phyloP scores from a whole-genome alignment of 2,113 vertebrate genomes.

The Cochlearius cochlearius region DNA sequence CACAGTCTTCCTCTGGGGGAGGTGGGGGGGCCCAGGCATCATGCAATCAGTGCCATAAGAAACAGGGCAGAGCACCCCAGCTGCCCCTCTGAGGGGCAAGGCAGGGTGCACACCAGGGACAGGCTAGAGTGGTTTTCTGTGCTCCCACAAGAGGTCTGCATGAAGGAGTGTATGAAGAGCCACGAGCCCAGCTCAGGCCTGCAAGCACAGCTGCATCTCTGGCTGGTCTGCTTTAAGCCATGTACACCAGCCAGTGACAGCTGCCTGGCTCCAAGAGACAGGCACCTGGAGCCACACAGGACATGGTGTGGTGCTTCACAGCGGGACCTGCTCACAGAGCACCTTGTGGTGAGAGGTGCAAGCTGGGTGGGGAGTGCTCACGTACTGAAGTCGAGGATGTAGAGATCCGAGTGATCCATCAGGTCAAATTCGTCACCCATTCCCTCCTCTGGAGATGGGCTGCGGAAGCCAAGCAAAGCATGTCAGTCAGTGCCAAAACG shows the following conservation, averaged over 20 bases:
- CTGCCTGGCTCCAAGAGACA: background rate
- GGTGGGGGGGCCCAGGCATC: background rate
- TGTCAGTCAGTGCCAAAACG: background rate
- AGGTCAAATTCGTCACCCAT: conserved; percentile 98
- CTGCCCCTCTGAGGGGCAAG: background rate
- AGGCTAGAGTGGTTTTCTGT: background rate
- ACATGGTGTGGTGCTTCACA: background rate
- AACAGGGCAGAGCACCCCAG: background rate
- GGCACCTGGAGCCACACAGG: rapidly evolving
- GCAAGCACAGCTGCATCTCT: background rate
- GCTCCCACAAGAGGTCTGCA: background rate
- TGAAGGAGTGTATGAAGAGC: background rate
- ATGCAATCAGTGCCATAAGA: background rate
- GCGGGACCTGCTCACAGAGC: background rate
- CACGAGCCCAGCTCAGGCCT: background rate
- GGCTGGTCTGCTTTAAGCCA: background rate
- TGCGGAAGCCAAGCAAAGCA: conserved; percentile 58
- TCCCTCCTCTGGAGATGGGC: conserved; percentile 96
- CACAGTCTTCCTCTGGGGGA: background rate
- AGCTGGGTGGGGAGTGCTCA: conserved; percentile 46
- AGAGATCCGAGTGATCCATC: conserved; percentile 99
- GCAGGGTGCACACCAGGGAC: background rate
- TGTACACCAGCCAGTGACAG: background rate
- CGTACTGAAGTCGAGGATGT: conserved; percentile 98
- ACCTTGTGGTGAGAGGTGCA: background rate